phyloP scores from a whole-genome alignment of 2,113 vertebrate genomes.

The Pagrus major region DNA sequence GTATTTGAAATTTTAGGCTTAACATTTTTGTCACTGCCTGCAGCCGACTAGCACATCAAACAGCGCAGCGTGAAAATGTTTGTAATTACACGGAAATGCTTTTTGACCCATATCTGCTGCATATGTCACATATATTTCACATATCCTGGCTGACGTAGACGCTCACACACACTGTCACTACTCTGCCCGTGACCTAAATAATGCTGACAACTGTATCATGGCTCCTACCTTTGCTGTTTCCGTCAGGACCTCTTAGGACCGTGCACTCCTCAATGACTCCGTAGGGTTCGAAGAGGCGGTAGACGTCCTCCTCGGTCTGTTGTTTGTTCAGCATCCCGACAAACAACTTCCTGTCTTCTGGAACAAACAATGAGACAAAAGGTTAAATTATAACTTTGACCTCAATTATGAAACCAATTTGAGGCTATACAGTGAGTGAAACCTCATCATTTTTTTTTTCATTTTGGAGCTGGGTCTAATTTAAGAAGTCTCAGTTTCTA shows the following conservation, averaged over 20 bases:
- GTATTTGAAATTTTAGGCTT: conserved; percentile 2
- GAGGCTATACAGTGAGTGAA: conserved; percentile 11
- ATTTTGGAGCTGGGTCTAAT: background rate
- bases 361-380: conserved; percentile 78
- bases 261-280: conserved; percentile 99
- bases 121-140: conserved; percentile 49
- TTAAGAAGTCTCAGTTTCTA: conserved; percentile 4
- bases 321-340: conserved; percentile 99
- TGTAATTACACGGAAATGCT: conserved; percentile 38
- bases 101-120: conserved; percentile 62
- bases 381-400: conserved; percentile 68
- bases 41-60: conserved; percentile 22
- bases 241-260: conserved; percentile 95
- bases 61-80: background rate
- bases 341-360: conserved; percentile 95
- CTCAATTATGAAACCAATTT: conserved; percentile 48
- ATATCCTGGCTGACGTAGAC: conserved; percentile 19
- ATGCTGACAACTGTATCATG: conserved; percentile 56
- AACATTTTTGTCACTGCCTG: conserved; percentile 2
- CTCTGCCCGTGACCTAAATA: conserved; percentile 68
- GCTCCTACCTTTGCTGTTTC: conserved; percentile 97
- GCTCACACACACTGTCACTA: conserved; percentile 39
- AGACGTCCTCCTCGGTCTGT: conserved; percentile 98
- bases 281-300: conserved; percentile 97
- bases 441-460: conserved; percentile 23